phyloP scores from a whole-genome alignment of 2,888 invertebrate species.

The Anthophora plumipes region DNA sequence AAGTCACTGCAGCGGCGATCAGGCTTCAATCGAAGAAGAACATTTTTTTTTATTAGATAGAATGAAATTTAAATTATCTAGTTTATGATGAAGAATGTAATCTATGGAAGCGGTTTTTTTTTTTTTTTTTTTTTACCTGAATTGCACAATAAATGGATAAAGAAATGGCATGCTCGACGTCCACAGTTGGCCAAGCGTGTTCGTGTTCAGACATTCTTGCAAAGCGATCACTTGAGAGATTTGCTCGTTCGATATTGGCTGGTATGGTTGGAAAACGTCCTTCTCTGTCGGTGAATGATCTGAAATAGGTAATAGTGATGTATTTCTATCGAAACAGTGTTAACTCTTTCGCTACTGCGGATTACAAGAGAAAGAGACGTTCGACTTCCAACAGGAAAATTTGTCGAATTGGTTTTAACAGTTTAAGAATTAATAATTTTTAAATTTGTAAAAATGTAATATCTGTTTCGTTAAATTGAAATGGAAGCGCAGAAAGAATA shows the following conservation, averaged over 20 bases:
- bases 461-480: too few relatives aligned
- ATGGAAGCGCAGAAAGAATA: too few relatives aligned
- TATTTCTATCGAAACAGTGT: too few relatives aligned
- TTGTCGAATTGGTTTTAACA: too few relatives aligned
- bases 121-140: conserved; percentile 82
- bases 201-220: conserved; percentile 86
- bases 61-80: background rate
- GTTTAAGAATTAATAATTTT: too few relatives aligned
- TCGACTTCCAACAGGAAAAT: too few relatives aligned
- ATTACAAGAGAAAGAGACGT: too few relatives aligned
- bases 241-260: conserved; percentile 84
- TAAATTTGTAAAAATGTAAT: too few relatives aligned
- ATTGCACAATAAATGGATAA: conserved; percentile 86
- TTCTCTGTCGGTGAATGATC: conserved; percentile 37
- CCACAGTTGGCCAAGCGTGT: conserved; percentile 86
- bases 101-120: conserved; percentile 19
- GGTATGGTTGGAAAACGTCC: conserved; percentile 74
- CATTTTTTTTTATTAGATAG: too few relatives aligned
- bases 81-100: background rate
- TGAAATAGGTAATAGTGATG: too few relatives aligned
- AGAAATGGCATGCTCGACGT: conserved; percentile 86
- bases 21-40: conserved; percentile 81
- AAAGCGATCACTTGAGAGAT: conserved; percentile 85
- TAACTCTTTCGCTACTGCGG: too few relatives aligned
- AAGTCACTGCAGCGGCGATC: conserved; percentile 86